Evolutionary conservation across 92 coral and sea anemone species (phyloP), one percentile per base, ranked within the genome.

Genomic region (Siderastrea siderea): DNA sequence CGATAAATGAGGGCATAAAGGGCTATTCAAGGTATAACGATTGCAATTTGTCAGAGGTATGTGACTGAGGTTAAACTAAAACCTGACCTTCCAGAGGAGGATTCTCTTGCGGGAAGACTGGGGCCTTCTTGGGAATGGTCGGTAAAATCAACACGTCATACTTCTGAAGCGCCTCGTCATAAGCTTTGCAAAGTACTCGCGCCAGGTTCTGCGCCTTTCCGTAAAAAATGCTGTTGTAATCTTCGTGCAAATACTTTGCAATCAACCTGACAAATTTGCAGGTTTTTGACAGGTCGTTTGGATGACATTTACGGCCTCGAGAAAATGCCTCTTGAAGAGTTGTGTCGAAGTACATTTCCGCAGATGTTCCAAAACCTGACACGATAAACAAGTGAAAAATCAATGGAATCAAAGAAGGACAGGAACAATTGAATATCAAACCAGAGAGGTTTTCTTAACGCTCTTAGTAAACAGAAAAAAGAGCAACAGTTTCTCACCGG

Each of bases 281-380:
- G 50, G 67, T 44, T 15, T 54, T n/a, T 19, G 94, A 44, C 54
- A 50, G 19, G 9, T 91, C 94, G 70, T 88, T 87, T 26, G 89
- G 59, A 13, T 86, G 93, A 12, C 73, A 82, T 64, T 92, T 95
- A 50, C 91, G 54, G 17, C 98, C 98, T 66, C 96, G 89, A 2
- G 91, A 83, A 46, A 85, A 38, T 2, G 96, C 95, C 73, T 80
- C 91, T 77, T 94, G 93, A 47, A 89, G 73, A 17, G 84, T 84
- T 6, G 96, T 95, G 78, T 87, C 94, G 88, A 94, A 88, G 83
- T 95, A 92, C 67, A 87, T 89, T 43, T 91, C 79, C 68, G 91
- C 88, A 45, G 95, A 89, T 43, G 92, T 63, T 47, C 94, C 96
- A 78, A 87, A 86, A 26, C 92, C 92, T 83, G 61, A 11, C 6